Conservation (phyloP, 2,888 invertebrate genomes). For the Autographa gamma region DNA sequence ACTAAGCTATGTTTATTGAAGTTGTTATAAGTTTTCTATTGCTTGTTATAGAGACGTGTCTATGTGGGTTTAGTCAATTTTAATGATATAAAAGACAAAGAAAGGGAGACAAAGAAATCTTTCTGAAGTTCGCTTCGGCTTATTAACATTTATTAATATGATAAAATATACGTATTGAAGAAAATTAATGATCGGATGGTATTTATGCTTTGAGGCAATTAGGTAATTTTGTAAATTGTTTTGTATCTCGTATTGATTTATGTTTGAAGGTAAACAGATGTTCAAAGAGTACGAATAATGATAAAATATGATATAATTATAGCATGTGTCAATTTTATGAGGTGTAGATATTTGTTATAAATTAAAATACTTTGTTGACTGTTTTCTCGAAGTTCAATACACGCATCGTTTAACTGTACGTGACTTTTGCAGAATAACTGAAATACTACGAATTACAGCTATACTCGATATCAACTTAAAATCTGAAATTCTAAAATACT, state of each 20-base stretch:
- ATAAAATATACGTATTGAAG: constrained; percentile 18
- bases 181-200: constrained; percentile 9
- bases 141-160: constrained; percentile 27
- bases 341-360: background rate
- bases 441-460: no score
- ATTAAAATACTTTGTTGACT: no score
- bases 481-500: no score
- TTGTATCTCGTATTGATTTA: background rate
- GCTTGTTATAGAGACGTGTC: constrained; percentile 50
- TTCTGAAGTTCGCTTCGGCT: constrained; percentile 12
- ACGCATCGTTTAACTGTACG: no score
- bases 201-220: constrained; percentile 12
- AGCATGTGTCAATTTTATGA: background rate
- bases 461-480: no score
- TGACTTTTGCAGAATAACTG: no score
- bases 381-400: no score
- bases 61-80: constrained; percentile 27
- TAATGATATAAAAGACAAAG: constrained; percentile 27
- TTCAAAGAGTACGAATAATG: background rate
- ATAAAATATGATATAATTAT: background rate
- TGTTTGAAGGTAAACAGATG: background rate
- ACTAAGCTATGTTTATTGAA: constrained; percentile 52
- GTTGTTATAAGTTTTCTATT: constrained; percentile 63
- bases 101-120: constrained; percentile 24
- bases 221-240: background rate